Evolutionary conservation across 2,888 invertebrate species (phyloP).

Genomic region (Gisinianus flammeolus): DNA sequence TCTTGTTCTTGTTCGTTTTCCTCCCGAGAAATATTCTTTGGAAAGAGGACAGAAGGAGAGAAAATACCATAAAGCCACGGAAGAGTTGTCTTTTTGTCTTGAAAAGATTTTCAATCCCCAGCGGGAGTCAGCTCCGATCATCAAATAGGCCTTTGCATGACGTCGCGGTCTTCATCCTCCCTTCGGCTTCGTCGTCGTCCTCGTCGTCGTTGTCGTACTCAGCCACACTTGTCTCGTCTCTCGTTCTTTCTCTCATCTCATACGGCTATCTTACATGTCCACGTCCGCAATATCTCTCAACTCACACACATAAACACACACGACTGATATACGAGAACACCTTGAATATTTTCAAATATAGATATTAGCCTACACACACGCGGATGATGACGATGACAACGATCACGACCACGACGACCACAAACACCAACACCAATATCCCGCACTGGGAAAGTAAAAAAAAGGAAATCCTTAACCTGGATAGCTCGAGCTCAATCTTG

Average conservation of each 20-base stretch:
- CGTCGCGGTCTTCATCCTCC: slow-evolving; percentile 3
- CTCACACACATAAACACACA: background rate
- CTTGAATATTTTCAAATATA: background rate
- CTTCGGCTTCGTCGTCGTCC: background rate
- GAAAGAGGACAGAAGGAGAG: background rate
- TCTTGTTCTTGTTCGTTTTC: background rate
- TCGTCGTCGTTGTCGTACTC: too few relatives aligned
- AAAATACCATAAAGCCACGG: background rate
- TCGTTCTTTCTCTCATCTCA: background rate
- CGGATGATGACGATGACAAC: too few relatives aligned
- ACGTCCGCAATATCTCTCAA: background rate
- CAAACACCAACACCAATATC: background rate
- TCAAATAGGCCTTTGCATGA: slow-evolving; percentile 36
- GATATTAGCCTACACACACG: too few relatives aligned
- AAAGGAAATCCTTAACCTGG: background rate
- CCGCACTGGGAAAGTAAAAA: background rate
- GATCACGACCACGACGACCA: background rate
- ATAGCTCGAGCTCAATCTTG: too few relatives aligned
- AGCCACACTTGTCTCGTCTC: background rate
- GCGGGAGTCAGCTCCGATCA: slow-evolving; percentile 32
- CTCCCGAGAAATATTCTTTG: background rate
- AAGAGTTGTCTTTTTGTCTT: slow-evolving; percentile 22
- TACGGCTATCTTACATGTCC: background rate
- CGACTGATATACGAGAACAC: background rate
- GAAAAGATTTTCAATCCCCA: slow-evolving; percentile 36